Conservation (phyloP, 2,888 invertebrate genomes). For the Bhutanitis thaidina region DNA sequence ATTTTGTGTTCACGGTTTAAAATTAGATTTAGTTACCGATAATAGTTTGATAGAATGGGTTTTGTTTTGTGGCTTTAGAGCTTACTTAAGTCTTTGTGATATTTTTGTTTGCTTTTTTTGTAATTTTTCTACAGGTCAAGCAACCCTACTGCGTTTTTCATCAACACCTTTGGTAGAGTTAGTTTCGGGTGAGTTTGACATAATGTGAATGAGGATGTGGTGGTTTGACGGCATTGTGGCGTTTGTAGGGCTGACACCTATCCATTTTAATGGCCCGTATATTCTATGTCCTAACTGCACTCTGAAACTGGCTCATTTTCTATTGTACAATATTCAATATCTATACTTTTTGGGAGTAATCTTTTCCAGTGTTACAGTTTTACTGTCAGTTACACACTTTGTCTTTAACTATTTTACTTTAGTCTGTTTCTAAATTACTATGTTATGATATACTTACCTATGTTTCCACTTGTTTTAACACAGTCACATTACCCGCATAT, state of each 20-base stretch:
- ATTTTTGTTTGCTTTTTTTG: conserved; percentile 69
- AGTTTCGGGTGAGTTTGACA: conserved; percentile 86
- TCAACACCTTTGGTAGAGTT: conserved; percentile 85
- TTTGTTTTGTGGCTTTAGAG: conserved; percentile 56
- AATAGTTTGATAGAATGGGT: conserved; percentile 51
- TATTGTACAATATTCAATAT: conserved; percentile 22
- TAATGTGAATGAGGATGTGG: conserved; percentile 73
- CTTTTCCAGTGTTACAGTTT: not conserved
- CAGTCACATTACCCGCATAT: not conserved
- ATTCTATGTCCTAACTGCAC: conserved; percentile 68
- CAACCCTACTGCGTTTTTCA: conserved; percentile 84
- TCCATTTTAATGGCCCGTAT: conserved; percentile 59
- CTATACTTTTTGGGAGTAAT: not conserved
- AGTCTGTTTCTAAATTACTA: conserved; percentile 8
- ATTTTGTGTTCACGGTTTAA: conserved; percentile 23
- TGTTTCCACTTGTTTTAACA: conserved; percentile 18
- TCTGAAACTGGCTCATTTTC: conserved; percentile 63
- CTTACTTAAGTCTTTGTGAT: conserved; percentile 62
- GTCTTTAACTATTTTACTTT: conserved; percentile 1
- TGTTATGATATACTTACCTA: conserved; percentile 3
- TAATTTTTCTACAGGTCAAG: conserved; percentile 86
- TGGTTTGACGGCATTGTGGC: conserved; percentile 76
- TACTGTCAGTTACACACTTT: not conserved
- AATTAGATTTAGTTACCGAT: conserved; percentile 20
- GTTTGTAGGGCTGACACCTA: conserved; percentile 52